Conservation (phyloP, 1,140 invertebrate species). For the Scaptomyza hsui region DNA sequence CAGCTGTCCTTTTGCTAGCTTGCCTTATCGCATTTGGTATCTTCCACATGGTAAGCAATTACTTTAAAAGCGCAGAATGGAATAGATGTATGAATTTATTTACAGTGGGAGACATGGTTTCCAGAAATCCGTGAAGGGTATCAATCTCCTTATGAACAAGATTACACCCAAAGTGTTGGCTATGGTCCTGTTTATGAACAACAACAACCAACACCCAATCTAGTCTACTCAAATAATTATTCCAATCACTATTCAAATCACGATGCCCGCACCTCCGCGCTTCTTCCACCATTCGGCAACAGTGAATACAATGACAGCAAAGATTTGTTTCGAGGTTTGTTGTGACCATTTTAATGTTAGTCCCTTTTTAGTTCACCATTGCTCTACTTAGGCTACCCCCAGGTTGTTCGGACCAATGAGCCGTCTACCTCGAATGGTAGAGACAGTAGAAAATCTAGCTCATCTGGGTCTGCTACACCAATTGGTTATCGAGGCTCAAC, state of each 20-base stretch:
- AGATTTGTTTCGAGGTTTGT: slow-evolving; percentile 5
- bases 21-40: slow-evolving; percentile 45
- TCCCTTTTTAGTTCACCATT: not conserved
- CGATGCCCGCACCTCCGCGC: slow-evolving; percentile 31
- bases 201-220: too few species aligned
- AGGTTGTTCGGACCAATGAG: too few species aligned
- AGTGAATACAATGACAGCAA: slow-evolving; percentile 1
- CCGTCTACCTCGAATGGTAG: too few species aligned
- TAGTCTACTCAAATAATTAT: too few species aligned
- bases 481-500: slow-evolving; percentile 1
- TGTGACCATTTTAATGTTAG: not conserved
- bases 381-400: not conserved
- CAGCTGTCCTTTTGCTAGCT: slow-evolving; percentile 49
- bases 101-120: slow-evolving; percentile 27
- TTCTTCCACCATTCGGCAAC: slow-evolving; percentile 30
- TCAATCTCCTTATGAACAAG: not conserved
- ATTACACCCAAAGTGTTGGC: not conserved
- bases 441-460: not conserved
- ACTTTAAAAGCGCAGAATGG: not conserved
- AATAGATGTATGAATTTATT: not conserved
- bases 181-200: not conserved
- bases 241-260: not conserved
- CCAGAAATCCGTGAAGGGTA: not conserved
- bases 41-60: slow-evolving; percentile 61
- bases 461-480: not conserved